Evolutionary conservation across 2,113 vertebrate species (phyloP).

Genomic region (Gorsachius goisagi): DNA sequence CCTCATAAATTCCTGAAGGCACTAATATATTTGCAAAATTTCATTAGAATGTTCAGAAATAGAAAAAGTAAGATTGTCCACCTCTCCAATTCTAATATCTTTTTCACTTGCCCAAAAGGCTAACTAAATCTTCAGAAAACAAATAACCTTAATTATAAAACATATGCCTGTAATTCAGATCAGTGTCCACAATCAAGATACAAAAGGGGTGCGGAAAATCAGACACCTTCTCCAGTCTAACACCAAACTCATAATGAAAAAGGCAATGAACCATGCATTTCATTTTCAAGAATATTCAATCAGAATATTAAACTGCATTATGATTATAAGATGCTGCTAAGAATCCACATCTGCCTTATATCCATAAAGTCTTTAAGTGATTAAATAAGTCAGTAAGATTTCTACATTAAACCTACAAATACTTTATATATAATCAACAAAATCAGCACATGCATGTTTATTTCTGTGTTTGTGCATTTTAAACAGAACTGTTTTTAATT

Average conservation of each 20-base stretch:
- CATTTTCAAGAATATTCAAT: not conserved
- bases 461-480: not conserved
- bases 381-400: not conserved
- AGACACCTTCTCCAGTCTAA: not conserved
- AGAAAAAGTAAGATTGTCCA: not conserved
- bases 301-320: conserved; percentile 17
- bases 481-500: not conserved
- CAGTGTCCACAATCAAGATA: not conserved
- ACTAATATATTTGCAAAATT: conserved; percentile 6
- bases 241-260: not conserved
- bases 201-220: not conserved
- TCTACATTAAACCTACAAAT: not conserved
- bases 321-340: not conserved
- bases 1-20: conserved; percentile 15
- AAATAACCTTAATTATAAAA: not conserved
- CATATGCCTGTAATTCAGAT: not conserved
- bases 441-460: not conserved
- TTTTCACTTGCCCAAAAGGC: not conserved
- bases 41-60: not conserved
- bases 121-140: not conserved
- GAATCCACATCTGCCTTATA: not conserved
- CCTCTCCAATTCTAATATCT: not conserved
- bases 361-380: not conserved
- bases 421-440: not conserved
- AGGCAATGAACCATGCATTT: not conserved